phyloP scores from a whole-genome alignment of 1,140 invertebrate species.

The Brachionus rotundiformis region DNA sequence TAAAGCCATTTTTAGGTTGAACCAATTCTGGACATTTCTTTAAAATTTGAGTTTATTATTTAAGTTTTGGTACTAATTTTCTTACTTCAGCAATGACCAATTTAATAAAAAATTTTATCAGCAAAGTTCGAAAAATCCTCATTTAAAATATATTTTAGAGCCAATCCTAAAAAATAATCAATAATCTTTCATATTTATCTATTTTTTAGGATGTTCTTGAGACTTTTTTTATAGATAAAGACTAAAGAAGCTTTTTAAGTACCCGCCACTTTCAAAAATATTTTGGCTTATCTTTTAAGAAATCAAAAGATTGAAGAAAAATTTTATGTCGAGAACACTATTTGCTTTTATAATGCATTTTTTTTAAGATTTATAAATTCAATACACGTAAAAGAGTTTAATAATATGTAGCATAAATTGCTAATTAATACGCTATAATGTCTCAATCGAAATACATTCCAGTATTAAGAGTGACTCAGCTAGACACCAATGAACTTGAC shows the following conservation, averaged over 20 bases:
- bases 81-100: background rate
- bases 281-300: background rate
- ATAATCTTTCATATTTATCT: background rate
- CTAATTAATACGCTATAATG: background rate
- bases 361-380: background rate
- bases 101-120: background rate
- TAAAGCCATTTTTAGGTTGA: constrained; percentile 20
- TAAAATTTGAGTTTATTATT: background rate
- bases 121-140: background rate
- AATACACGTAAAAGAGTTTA: background rate
- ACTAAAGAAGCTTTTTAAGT: background rate
- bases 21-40: background rate
- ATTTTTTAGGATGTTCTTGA: background rate
- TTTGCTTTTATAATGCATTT: background rate
- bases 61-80: background rate
- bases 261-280: no score
- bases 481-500: constrained; percentile 37
- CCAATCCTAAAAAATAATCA: background rate
- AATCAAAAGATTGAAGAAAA: background rate
- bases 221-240: background rate
- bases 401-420: constrained; percentile 9
- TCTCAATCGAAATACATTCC: background rate
- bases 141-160: background rate
- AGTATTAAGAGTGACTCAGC: constrained; percentile 31
- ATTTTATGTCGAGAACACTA: background rate